These are phyloP conservation scores for Nesometra sesokonis DNA, from an alignment of 35 echinoderm and acorn worm genomes.

Conservation along the genomic window DNA sequence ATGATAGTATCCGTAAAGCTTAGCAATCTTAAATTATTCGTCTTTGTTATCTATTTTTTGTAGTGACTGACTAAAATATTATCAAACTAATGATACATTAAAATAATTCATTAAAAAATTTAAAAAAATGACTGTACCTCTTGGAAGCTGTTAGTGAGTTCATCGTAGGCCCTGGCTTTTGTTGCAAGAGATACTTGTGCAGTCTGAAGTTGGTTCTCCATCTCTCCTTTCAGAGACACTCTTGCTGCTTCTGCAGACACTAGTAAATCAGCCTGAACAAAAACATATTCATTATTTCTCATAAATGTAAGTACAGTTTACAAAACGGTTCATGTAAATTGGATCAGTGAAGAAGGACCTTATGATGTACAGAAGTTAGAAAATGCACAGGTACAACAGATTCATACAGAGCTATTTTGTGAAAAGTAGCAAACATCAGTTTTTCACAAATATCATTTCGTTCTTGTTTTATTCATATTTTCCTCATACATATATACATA, in stretches of 20 bases:
- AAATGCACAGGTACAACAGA: too few species aligned
- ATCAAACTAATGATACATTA: neutral
- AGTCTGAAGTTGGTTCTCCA: slow-evolving; percentile 5
- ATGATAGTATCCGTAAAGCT: too few species aligned
- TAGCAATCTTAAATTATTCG: neutral
- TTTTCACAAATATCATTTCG: too few species aligned
- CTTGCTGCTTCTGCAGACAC: neutral
- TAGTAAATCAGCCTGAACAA: neutral
- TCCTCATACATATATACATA: too few species aligned
- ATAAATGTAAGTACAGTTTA: too few species aligned
- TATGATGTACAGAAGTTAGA: too few species aligned
- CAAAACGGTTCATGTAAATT: too few species aligned
- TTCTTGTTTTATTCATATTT: too few species aligned
- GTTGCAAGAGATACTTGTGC: neutral
- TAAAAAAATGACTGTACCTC: slow-evolving; percentile 7
- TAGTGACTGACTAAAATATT: neutral
- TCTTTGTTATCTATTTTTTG: neutral
- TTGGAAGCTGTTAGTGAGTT: slow-evolving; percentile 5
- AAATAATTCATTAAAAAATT: too few species aligned
- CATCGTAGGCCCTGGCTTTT: neutral
- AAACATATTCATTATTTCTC: neutral
- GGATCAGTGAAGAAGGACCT: too few species aligned
- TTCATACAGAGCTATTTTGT: too few species aligned
- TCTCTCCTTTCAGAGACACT: slow-evolving; percentile 2
- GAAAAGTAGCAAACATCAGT: too few species aligned